Percentiles rank a stretch among this genome's conserved stretches.
These are phyloP conservation scores for Campylorhamphus procurvoides DNA, from an alignment of 2,113 vertebrate species.

Conservation along the genomic window DNA sequence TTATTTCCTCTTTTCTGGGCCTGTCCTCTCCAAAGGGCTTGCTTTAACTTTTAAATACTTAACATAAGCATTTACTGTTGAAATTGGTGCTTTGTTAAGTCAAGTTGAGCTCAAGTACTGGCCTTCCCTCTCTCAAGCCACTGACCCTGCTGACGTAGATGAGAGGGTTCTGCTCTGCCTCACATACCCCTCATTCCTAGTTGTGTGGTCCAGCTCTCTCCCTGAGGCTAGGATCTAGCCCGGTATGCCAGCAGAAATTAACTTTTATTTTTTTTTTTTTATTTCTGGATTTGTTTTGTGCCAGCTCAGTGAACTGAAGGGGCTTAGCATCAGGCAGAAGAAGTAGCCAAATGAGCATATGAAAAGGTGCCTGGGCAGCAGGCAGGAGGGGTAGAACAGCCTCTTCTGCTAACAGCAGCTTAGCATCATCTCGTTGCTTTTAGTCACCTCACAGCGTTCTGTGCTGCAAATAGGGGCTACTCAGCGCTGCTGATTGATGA, in stretches of 20 bases:
- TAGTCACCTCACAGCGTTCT: neutral
- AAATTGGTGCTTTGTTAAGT: neutral
- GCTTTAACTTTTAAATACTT: neutral
- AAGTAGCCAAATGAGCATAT: neutral
- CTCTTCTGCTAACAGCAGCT: neutral
- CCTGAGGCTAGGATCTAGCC: neutral
- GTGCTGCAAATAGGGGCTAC: neutral
- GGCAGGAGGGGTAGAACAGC: neutral
- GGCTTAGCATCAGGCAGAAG: neutral
- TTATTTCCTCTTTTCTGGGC: neutral
- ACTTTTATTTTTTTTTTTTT: neutral
- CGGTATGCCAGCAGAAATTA: neutral
- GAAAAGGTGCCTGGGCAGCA: neutral
- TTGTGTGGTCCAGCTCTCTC: neutral
- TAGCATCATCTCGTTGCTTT: neutral
- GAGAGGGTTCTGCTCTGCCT: neutral
- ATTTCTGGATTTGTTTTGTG: neutral
- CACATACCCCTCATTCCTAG: neutral
- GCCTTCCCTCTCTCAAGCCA: neutral
- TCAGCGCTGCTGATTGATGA: neutral
- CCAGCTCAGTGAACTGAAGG: neutral
- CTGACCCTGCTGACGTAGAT: neutral
- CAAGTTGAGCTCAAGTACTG: rapidly evolving
- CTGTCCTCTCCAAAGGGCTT: neutral
- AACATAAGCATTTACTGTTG: neutral